phyloP scores from a whole-genome alignment of 2,797 vertebrate species.

The Malacoraja senta region DNA sequence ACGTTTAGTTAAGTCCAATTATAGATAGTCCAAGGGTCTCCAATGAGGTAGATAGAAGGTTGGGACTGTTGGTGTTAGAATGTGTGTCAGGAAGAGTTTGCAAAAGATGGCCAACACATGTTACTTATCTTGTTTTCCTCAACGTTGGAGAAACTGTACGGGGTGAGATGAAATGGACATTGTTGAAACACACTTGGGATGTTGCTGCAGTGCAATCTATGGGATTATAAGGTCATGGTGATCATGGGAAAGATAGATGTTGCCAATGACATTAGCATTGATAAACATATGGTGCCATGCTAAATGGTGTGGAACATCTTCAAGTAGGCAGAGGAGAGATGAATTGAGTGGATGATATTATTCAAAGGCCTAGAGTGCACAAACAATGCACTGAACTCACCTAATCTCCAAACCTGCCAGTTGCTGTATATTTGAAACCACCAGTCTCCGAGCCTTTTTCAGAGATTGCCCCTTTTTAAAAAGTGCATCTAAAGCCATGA shows the following conservation, averaged over 20 bases:
- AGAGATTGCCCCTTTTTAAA: neutral
- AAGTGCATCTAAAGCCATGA: neutral
- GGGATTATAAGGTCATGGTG: neutral
- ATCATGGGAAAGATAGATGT: neutral
- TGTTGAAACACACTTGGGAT: neutral
- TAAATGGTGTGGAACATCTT: no score
- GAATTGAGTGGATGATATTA: neutral
- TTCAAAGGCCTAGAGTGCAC: neutral
- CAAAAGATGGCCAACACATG: neutral
- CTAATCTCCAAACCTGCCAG: neutral
- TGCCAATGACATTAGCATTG: neutral
- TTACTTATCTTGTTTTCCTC: neutral
- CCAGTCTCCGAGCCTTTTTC: neutral
- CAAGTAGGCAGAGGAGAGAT: neutral
- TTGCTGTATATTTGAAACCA: neutral
- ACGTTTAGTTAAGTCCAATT: no score
- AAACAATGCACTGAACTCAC: neutral
- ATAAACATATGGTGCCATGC: neutral
- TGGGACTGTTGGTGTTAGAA: no score
- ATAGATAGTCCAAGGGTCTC: no score
- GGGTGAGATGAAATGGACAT: neutral
- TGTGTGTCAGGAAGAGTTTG: neutral
- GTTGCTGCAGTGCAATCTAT: neutral
- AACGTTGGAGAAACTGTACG: neutral
- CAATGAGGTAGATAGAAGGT: no score